These are phyloP conservation scores for Mactromeris polynyma DNA, from an alignment of 2,888 invertebrate genomes.

Conservation along the genomic window DNA sequence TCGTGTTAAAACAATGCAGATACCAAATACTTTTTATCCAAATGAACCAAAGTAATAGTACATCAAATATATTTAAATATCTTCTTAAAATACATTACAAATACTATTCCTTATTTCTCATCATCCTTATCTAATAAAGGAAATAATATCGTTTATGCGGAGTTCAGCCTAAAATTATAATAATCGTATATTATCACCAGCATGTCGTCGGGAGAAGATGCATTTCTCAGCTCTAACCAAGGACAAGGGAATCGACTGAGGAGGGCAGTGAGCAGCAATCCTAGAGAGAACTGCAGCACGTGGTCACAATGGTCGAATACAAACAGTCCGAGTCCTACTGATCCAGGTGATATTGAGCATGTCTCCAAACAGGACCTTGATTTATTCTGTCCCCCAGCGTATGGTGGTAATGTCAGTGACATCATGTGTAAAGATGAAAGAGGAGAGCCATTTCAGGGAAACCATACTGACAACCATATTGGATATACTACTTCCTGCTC, in stretches of 20 bases:
- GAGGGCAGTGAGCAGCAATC: background rate
- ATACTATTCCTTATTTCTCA: no score
- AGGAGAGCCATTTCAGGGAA: background rate
- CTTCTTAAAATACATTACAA: no score
- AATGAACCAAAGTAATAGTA: no score
- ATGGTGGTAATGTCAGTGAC: background rate
- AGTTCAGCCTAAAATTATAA: no score
- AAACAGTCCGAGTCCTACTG: background rate
- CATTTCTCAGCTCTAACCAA: background rate
- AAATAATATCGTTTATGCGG: no score
- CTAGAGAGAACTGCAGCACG: background rate
- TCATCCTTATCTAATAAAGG: no score
- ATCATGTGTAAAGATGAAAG: slow-evolving; percentile 12
- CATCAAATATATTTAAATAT: no score
- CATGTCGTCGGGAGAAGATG: background rate
- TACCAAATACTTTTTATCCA: no score
- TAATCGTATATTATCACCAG: background rate
- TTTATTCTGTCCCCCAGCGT: background rate
- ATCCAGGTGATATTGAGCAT: background rate
- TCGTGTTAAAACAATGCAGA: no score
- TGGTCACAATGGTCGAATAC: background rate
- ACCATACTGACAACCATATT: background rate
- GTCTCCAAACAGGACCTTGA: background rate
- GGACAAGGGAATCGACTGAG: background rate
- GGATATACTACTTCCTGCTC: background rate